Percentiles rank a stretch among this genome's conserved stretches.
These are phyloP conservation scores for Sphinx pinastri DNA, from an alignment of 2,888 invertebrate genomes.

Conservation along the genomic window DNA sequence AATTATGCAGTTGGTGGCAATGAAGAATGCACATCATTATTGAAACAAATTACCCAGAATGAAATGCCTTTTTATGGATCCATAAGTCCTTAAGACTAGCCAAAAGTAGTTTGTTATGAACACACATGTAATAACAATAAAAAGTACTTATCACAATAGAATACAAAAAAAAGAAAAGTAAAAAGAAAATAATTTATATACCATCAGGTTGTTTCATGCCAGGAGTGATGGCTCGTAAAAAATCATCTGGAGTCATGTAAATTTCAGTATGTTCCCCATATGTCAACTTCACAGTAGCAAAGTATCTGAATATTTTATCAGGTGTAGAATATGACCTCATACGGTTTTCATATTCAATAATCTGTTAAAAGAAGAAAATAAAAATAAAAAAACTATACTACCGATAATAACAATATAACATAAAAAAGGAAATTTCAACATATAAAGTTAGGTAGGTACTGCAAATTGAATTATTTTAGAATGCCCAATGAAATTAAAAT, in stretches of 20 bases:
- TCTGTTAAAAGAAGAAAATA: conserved; percentile 83
- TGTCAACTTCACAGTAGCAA: conserved; percentile 95
- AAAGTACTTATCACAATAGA: conserved; percentile 18
- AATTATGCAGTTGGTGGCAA: too few species aligned
- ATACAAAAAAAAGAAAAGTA: conserved; percentile 23
- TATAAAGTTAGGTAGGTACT: neutral
- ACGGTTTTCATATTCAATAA: conserved; percentile 99
- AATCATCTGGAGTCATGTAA: conserved; percentile 99
- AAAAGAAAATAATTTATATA: conserved; percentile 67
- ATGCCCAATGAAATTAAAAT: too few species aligned
- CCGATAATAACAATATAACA: conserved; percentile 24
- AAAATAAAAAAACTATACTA: conserved; percentile 33
- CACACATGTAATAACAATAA: neutral
- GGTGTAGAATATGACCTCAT: conserved; percentile 98
- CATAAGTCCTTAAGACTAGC: too few species aligned
- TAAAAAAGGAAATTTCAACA: conserved; percentile 29
- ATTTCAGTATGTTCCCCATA: conserved; percentile 88
- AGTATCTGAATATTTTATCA: conserved; percentile 99
- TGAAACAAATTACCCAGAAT: too few species aligned
- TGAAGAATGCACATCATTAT: too few species aligned
- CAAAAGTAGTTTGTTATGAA: too few species aligned
- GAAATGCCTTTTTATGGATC: too few species aligned
- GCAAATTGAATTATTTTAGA: neutral
- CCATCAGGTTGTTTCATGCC: conserved; percentile 98
- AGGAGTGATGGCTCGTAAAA: conserved; percentile 97